A percentile compares a stretch with the other conserved stretches of the same genome.
Conservation (phyloP, 2,888 invertebrate species). For the Ornithoptera priamus region DNA sequence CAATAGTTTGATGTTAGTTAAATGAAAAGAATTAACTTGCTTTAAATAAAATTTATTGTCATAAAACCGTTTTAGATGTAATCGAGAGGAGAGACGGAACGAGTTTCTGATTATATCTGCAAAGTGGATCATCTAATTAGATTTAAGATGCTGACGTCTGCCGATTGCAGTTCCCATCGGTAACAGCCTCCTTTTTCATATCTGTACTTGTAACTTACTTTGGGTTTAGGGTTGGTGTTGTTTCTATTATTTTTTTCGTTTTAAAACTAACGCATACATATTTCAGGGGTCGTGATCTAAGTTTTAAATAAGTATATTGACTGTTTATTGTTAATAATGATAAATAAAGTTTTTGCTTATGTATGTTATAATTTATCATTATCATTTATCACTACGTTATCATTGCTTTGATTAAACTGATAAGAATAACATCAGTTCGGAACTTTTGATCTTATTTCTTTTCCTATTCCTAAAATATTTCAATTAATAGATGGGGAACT, state of each 20-base stretch:
- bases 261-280: too few species aligned
- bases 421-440: too few species aligned
- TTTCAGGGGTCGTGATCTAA: too few species aligned
- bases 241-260: too few species aligned
- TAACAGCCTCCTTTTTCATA: neutral
- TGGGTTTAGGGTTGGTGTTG: too few species aligned
- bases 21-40: neutral
- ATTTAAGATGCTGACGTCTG: constrained; percentile 6
- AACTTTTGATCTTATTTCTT: too few species aligned
- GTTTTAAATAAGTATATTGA: too few species aligned
- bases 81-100: neutral
- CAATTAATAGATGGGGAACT: neutral
- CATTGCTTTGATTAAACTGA: too few species aligned
- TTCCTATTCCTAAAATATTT: neutral
- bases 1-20: neutral
- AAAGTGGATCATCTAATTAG: constrained; percentile 16
- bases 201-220: neutral
- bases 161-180: neutral
- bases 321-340: too few species aligned
- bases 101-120: constrained; percentile 22
- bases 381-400: too few species aligned
- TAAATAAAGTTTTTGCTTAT: too few species aligned
- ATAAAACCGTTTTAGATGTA: constrained; percentile 12
- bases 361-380: too few species aligned
- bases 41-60: neutral